A percentile compares a stretch with the other conserved stretches of the same genome.
These are phyloP conservation scores for Falco peregrinus DNA, from an alignment of 2,797 vertebrate genomes.

Conservation along the genomic window DNA sequence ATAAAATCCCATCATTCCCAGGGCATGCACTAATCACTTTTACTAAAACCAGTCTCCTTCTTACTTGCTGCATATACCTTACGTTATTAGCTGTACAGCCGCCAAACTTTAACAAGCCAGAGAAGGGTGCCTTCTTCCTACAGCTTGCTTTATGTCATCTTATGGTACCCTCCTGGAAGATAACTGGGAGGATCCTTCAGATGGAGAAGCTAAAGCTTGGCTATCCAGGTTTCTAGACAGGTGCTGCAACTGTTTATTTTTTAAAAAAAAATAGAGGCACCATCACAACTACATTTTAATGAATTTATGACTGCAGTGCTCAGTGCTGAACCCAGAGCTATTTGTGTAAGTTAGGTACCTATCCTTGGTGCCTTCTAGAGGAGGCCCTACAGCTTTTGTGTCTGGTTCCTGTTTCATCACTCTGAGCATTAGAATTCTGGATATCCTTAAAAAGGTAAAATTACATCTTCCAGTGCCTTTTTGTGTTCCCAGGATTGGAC, in stretches of 20 bases:
- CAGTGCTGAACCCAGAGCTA: not conserved
- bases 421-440: not conserved
- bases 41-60: not conserved
- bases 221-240: not conserved
- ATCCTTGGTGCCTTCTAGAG: not conserved
- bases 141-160: not conserved
- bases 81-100: not conserved
- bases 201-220: not conserved
- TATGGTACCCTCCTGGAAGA: not conserved
- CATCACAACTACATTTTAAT: not conserved
- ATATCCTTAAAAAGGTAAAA: not conserved
- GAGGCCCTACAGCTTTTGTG: not conserved
- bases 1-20: not conserved
- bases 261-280: not conserved
- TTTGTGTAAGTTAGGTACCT: not conserved
- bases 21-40: not conserved
- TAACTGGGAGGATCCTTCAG: not conserved
- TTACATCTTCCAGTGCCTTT: not conserved
- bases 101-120: not conserved
- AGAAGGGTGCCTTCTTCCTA: not conserved
- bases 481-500: not conserved
- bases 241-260: not conserved
- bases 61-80: not conserved
- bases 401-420: not conserved
- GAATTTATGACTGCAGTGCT: not conserved